Percentiles rank a stretch among this genome's conserved stretches.
Conservation (phyloP, 1,140 invertebrate genomes). For the Octopus bimaculoides region DNA sequence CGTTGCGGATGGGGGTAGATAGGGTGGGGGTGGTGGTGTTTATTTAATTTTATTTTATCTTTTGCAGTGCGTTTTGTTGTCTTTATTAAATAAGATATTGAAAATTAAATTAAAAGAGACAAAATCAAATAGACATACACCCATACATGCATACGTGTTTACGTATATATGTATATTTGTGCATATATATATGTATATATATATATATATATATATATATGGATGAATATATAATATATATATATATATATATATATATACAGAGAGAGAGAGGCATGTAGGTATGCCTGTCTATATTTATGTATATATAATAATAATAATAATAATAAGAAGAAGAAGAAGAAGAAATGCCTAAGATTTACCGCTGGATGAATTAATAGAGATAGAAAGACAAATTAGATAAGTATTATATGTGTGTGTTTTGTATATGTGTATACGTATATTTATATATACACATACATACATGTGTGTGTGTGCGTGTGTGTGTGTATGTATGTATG, state of each 20-base stretch:
- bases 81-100: no score
- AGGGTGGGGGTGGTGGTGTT: not conserved
- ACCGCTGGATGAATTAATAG: no score
- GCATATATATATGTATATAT: not conserved
- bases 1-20: not conserved
- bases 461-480: not conserved
- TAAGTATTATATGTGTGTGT: not conserved
- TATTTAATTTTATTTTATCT: no score
- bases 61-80: no score
- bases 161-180: not conserved
- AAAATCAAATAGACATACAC: not conserved
- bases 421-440: not conserved
- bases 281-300: no score
- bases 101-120: not conserved
- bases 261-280: no score
- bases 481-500: not conserved
- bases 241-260: constrained; percentile 4
- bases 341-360: no score
- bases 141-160: not conserved
- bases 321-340: no score
- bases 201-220: not conserved
- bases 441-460: not conserved
- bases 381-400: no score
- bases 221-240: not conserved
- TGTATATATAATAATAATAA: no score